These are phyloP conservation scores for Dynastes hyllus DNA, from an alignment of 2,888 invertebrate genomes.

Conservation along the genomic window DNA sequence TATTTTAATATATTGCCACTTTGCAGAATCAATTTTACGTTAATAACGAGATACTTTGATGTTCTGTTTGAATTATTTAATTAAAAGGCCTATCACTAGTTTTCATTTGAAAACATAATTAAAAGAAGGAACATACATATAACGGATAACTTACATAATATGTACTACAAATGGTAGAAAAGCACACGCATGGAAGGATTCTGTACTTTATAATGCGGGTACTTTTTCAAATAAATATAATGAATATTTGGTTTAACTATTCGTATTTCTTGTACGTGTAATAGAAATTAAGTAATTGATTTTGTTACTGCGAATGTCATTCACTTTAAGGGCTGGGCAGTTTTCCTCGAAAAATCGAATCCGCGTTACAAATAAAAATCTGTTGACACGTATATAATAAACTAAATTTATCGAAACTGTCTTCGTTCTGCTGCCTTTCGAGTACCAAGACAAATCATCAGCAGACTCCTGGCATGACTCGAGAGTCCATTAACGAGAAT, in stretches of 20 bases:
- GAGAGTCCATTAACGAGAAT: slow-evolving; percentile 11
- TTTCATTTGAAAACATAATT: too few species aligned
- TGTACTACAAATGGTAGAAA: too few species aligned
- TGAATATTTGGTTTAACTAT: not conserved
- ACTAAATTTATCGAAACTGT: slow-evolving; percentile 3
- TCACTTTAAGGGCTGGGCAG: not conserved
- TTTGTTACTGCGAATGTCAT: not conserved
- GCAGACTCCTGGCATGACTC: not conserved
- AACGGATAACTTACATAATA: too few species aligned
- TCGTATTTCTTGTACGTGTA: not conserved
- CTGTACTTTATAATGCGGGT: not conserved
- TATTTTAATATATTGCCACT: too few species aligned
- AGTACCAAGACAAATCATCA: slow-evolving; percentile 7
- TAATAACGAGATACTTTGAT: too few species aligned
- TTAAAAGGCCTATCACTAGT: too few species aligned
- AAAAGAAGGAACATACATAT: too few species aligned
- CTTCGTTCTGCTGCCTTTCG: not conserved
- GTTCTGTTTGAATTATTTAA: too few species aligned
- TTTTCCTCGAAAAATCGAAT: not conserved
- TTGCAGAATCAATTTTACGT: too few species aligned
- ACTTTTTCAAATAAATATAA: not conserved
- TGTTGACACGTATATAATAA: slow-evolving; percentile 7
- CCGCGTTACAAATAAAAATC: not conserved
- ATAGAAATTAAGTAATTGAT: not conserved
- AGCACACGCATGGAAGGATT: not conserved